These are phyloP conservation scores for Chrysemys picta DNA, from an alignment of 2,113 vertebrate species.

Conservation along the genomic window DNA sequence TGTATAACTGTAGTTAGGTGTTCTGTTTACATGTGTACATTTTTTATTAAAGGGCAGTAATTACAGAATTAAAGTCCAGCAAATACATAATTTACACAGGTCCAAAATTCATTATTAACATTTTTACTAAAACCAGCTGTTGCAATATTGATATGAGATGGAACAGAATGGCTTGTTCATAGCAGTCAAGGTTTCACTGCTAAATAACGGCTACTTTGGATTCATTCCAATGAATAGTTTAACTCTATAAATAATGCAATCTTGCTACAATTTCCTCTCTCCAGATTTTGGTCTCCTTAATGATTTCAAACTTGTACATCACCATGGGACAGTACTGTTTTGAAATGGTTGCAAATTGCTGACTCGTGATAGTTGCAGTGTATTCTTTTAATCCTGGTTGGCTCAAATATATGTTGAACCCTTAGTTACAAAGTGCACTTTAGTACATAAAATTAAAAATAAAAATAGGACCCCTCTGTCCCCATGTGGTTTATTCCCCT, in stretches of 20 bases:
- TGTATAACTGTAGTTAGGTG: not conserved
- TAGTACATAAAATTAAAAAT: not conserved
- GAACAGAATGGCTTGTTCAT: conserved; percentile 56
- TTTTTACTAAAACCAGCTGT: conserved; percentile 55
- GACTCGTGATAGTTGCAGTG: not conserved
- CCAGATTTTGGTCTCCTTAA: conserved; percentile 61
- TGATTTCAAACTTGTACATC: conserved; percentile 45
- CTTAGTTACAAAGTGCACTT: not conserved
- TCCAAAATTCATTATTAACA: conserved; percentile 41
- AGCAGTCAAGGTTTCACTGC: conserved; percentile 47
- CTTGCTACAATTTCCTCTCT: conserved; percentile 72
- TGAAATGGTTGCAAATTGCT: conserved; percentile 26
- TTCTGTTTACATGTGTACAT: not conserved
- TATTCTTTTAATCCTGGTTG: not conserved
- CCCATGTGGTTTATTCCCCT: not conserved
- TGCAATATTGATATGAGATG: conserved; percentile 46
- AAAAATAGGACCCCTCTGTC: not conserved
- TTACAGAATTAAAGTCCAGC: conserved; percentile 37
- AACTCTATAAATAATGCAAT: conserved; percentile 76
- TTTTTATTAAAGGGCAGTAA: conserved; percentile 6
- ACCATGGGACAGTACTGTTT: not conserved
- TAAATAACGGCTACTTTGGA: conserved; percentile 63
- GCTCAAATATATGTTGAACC: not conserved
- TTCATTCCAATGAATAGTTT: conserved; percentile 65
- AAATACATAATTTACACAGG: not conserved